Evolutionary conservation across 1,140 invertebrate genomes (phyloP).

Genomic region (Zaprionus tsacasi): DNA sequence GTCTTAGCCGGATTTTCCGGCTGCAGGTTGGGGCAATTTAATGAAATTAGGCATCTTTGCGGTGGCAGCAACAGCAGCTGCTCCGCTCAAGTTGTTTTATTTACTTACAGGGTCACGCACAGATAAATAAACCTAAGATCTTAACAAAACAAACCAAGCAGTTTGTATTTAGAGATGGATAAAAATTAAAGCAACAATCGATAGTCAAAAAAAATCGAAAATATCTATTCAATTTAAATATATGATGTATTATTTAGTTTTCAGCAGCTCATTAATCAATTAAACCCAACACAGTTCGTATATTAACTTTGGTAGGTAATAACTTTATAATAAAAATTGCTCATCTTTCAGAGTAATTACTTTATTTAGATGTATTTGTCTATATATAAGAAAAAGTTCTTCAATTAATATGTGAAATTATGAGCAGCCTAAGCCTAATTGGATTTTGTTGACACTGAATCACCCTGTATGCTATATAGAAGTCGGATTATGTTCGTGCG

Average conservation of each 20-base stretch:
- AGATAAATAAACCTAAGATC: not conserved
- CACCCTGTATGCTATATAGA: slow-evolving; percentile 27
- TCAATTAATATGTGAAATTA: not conserved
- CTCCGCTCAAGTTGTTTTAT: slow-evolving; percentile 11
- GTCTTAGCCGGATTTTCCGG: slow-evolving; percentile 45
- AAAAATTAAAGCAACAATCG: no score
- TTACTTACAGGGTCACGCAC: slow-evolving; percentile 10
- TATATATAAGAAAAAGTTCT: not conserved
- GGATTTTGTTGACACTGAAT: not conserved
- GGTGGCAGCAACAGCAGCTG: slow-evolving; percentile 27
- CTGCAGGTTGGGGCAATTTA: slow-evolving; percentile 72
- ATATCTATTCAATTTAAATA: no score
- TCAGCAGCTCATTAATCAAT: no score
- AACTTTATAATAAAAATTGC: not conserved
- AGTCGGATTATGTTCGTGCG: slow-evolving; percentile 27
- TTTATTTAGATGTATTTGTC: no score
- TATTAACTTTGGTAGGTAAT: not conserved
- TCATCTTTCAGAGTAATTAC: not conserved
- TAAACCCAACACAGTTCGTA: no score
- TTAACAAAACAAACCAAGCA: not conserved
- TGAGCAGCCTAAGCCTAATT: slow-evolving; percentile 12
- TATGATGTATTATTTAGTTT: no score
- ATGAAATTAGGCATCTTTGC: slow-evolving; percentile 61
- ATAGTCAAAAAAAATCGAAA: no score
- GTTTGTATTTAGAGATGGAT: no score